A percentile compares a stretch with the other conserved stretches of the same genome.
Evolutionary conservation across 2,888 invertebrate genomes (phyloP).

Genomic region (Trichogramma dendrolimi): DNA sequence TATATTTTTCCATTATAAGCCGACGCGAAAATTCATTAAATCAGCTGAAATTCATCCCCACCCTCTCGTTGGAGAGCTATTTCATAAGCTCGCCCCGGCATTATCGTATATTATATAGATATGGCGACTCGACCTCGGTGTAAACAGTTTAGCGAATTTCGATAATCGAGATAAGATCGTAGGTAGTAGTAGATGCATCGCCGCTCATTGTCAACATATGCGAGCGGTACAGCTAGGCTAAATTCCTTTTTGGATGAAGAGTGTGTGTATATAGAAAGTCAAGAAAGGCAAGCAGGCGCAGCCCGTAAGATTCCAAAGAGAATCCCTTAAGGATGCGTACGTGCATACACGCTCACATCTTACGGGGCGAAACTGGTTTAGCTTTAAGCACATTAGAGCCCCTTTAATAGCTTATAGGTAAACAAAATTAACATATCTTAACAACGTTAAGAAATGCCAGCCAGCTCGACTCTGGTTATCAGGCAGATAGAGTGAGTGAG

Average conservation of each 20-base stretch:
- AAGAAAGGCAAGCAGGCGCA: no score
- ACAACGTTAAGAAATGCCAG: conserved; percentile 52
- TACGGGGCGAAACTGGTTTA: conserved; percentile 51
- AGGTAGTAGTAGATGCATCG: conserved; percentile 7
- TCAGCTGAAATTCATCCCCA: conserved; percentile 18
- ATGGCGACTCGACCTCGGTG: not conserved
- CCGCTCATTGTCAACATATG: conserved; percentile 14
- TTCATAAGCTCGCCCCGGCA: no score
- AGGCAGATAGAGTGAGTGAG: not conserved
- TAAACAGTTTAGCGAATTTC: conserved; percentile 32
- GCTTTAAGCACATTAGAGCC: conserved; percentile 51
- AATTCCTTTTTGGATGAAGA: not conserved
- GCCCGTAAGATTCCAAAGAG: not conserved
- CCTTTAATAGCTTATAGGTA: conserved; percentile 54
- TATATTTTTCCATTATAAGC: conserved; percentile 9
- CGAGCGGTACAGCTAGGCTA: conserved; percentile 20
- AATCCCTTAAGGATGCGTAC: conserved; percentile 41
- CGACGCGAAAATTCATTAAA: conserved; percentile 12
- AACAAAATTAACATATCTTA: conserved; percentile 54
- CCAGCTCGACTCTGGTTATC: conserved; percentile 20
- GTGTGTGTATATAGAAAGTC: not conserved
- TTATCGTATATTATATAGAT: no score
- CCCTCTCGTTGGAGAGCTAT: no score
- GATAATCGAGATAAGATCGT: conserved; percentile 31
- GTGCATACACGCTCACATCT: conserved; percentile 46